phyloP scores from a whole-genome alignment of 1,140 invertebrate genomes.

The Homarus americanus region DNA sequence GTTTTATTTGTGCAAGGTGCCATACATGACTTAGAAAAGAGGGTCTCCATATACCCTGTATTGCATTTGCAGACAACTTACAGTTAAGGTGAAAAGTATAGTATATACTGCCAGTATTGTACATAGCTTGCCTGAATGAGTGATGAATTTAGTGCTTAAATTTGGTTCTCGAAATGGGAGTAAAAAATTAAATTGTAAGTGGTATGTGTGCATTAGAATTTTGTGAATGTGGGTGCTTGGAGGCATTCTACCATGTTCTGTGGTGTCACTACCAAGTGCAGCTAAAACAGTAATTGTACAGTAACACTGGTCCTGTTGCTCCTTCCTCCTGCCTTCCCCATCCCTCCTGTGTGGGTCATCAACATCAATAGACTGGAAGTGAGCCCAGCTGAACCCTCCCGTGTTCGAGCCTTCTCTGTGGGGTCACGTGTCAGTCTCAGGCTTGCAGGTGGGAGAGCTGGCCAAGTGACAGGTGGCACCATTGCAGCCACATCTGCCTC shows the following conservation, averaged over 20 bases:
- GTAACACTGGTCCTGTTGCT: conserved; percentile 53
- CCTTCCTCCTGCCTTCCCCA: conserved; percentile 59
- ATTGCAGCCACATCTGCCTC: conserved; percentile 47
- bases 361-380: conserved; percentile 65
- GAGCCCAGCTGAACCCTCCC: conserved; percentile 68
- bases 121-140: not conserved
- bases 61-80: not conserved
- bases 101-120: not conserved
- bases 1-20: too few relatives aligned
- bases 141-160: not conserved
- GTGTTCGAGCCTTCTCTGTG: conserved; percentile 74
- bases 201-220: conserved; percentile 12
- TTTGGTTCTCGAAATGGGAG: too few relatives aligned
- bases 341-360: conserved; percentile 52
- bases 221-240: conserved; percentile 31
- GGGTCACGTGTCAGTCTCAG: conserved; percentile 73
- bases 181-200: not conserved
- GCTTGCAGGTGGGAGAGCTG: conserved; percentile 62
- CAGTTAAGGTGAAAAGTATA: not conserved
- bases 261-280: conserved; percentile 32
- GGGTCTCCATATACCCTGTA: too few relatives aligned
- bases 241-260: conserved; percentile 40
- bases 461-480: conserved; percentile 47
- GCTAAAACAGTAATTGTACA: conserved; percentile 48
- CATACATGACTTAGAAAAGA: too few relatives aligned